Evolutionary conservation across 2,113 vertebrate species (phyloP).

Genomic region (Dissostichus mawsoni): DNA sequence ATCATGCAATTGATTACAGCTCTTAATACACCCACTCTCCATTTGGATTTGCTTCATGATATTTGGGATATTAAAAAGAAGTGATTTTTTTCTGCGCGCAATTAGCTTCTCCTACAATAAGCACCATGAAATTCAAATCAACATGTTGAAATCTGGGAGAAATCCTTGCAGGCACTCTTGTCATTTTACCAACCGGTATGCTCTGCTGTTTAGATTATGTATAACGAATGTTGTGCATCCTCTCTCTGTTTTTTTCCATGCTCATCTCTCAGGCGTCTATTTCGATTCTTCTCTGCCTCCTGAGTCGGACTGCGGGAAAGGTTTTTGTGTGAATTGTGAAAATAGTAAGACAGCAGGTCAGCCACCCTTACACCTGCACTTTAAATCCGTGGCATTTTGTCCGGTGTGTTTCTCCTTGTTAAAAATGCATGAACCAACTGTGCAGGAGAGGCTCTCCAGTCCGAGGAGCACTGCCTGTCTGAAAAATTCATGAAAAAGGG

Average conservation of each 20-base stretch:
- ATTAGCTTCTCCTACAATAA: conserved; percentile 50
- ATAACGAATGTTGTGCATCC: background rate
- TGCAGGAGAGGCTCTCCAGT: conserved; percentile 47
- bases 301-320: conserved; percentile 6
- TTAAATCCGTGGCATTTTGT: conserved; percentile 59
- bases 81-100: background rate
- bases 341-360: conserved; percentile 51
- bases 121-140: conserved; percentile 41
- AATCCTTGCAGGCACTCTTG: conserved; percentile 8
- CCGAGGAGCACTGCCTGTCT: conserved; percentile 36
- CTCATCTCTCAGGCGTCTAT: background rate
- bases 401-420: conserved; percentile 46
- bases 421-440: conserved; percentile 72
- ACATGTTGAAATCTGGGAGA: conserved; percentile 23
- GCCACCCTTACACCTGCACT: conserved; percentile 42
- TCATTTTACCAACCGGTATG: conserved; percentile 21
- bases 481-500: conserved; percentile 70
- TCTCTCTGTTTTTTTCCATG: conserved; percentile 3
- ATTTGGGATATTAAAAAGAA: no score
- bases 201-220: background rate
- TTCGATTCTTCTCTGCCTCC: conserved; percentile 4
- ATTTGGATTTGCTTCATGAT: conserved; percentile 25
- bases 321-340: conserved; percentile 25
- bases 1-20: background rate
- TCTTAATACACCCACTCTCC: background rate